Percentiles rank a stretch among this genome's conserved stretches.
Evolutionary conservation across 2,797 vertebrate genomes (phyloP).

Genomic region (Leuciscus waleckii): DNA sequence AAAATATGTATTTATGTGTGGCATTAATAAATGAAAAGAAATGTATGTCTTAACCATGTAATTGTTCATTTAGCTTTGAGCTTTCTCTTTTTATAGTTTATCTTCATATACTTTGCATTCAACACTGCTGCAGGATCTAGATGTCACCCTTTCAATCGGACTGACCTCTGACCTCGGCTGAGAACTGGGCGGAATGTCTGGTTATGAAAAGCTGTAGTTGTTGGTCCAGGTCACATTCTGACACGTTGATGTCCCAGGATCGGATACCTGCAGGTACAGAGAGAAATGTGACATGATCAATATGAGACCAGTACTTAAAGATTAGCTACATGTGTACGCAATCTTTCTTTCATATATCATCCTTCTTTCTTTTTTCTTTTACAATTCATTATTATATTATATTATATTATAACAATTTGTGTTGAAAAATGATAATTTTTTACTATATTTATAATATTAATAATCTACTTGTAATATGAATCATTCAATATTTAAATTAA

Average conservation of each 20-base stretch:
- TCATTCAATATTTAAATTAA: background rate
- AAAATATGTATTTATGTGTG: slow-evolving; percentile 3
- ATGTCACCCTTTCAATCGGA: slow-evolving; percentile 10
- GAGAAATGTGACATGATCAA: slow-evolving; percentile 29
- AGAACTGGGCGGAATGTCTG: slow-evolving; percentile 95
- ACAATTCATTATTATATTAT: background rate
- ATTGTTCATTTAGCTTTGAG: background rate
- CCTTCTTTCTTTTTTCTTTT: background rate
- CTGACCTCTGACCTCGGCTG: slow-evolving; percentile 96
- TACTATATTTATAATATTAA: background rate
- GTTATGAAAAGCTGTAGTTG: slow-evolving; percentile 92
- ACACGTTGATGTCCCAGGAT: slow-evolving; percentile 88
- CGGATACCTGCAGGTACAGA: slow-evolving; percentile 83
- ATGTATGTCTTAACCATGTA: background rate
- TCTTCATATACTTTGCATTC: background rate
- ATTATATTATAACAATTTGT: background rate
- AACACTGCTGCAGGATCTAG: background rate
- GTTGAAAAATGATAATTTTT: background rate
- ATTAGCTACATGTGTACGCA: background rate
- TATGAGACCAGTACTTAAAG: background rate
- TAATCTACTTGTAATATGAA: background rate
- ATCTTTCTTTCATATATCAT: background rate
- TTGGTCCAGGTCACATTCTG: slow-evolving; percentile 87
- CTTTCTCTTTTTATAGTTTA: background rate
- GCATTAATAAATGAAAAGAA: background rate